A percentile compares a stretch with the other conserved stretches of the same genome.
These are phyloP conservation scores for Scaptomyza flava DNA, from an alignment of 2,888 invertebrate species.

Conservation along the genomic window DNA sequence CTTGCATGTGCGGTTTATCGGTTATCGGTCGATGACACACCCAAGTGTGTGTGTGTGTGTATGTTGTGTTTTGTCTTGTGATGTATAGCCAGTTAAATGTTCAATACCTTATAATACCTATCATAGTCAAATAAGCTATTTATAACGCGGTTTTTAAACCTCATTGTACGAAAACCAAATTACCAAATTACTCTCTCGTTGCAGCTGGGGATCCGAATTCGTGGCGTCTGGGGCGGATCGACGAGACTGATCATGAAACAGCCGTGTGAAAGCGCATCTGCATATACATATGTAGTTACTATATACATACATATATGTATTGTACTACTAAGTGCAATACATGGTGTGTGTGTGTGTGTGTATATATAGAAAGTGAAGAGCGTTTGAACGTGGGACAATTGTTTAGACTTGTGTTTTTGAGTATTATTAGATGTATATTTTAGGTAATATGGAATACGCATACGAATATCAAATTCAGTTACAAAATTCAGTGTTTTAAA, in stretches of 20 bases:
- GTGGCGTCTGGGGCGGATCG: constrained; percentile 92
- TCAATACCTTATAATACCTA: constrained; percentile 4
- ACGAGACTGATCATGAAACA: constrained; percentile 92
- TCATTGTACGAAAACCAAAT: background rate
- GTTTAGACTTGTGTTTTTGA: constrained; percentile 81
- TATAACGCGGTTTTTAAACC: background rate
- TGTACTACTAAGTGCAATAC: constrained; percentile 5
- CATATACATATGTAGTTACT: constrained; percentile 13
- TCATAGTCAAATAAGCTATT: background rate
- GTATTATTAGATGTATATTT: constrained; percentile 81
- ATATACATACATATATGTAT: constrained; percentile 12
- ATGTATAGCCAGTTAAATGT: constrained; percentile 4
- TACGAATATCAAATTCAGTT: constrained; percentile 1
- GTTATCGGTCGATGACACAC: constrained; percentile 2
- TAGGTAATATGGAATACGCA: constrained; percentile 55
- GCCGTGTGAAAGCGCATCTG: constrained; percentile 87
- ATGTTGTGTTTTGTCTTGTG: background rate
- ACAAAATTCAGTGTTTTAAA: too few relatives aligned
- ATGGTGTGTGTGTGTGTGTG: background rate
- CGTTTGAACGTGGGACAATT: constrained; percentile 35
- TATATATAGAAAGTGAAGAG: background rate
- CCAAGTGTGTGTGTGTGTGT: constrained; percentile 3
- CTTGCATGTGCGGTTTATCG: constrained; percentile 36
- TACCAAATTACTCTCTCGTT: constrained; percentile 33
- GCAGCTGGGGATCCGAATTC: constrained; percentile 91